Evolutionary conservation across 2,113 vertebrate genomes (phyloP), one percentile per base, ranked within the genome.

Genomic region (Buteo buteo): DNA sequence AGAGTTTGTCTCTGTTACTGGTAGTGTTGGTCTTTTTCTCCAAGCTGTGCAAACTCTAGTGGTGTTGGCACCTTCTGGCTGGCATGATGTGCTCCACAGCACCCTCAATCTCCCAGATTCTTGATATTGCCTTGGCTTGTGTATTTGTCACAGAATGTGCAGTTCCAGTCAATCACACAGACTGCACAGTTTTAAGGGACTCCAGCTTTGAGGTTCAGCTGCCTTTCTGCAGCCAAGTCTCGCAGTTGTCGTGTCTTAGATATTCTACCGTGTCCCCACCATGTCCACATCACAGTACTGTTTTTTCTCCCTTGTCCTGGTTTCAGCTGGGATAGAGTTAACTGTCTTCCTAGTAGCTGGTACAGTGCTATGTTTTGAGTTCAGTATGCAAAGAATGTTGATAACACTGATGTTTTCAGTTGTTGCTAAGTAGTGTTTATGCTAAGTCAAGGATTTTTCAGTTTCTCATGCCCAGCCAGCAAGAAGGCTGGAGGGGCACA

Each of bases 211-310:
- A 83, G 24, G 21, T 88, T 79, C 84, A 40, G 18, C 20, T 58
- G 13, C 17, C 20, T 34, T 73, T 57, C 61, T 94, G 50, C 42
- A 57, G 57, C 45, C 45, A 82, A 40, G 26, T 79, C 55, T 86
- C 50, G 18, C 31, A 74, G 36, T 8, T 74, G 28, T 62, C 24
- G 3, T 29, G 13, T 18, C 38, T 64, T 20, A 16, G 38, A 13
- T 45, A 24, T 73, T 61, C 49, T 29, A 36, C 32, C 28, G 9
- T 16, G 2, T 76, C 19, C 8, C 45, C 20, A 5, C 57, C 42
- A 36, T 57, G 50, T 34, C 21, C 38, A 24, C 34, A 21, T 11
- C 54, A 20, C 14, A 49, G 16, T 13, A 34, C 15, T 0, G 0
- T 16, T 87, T 62, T 26, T 85, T 11, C 3, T 58, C 9, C 22